Conservation (phyloP, 1,140 invertebrate genomes). For the Cecropterus lyciades region DNA sequence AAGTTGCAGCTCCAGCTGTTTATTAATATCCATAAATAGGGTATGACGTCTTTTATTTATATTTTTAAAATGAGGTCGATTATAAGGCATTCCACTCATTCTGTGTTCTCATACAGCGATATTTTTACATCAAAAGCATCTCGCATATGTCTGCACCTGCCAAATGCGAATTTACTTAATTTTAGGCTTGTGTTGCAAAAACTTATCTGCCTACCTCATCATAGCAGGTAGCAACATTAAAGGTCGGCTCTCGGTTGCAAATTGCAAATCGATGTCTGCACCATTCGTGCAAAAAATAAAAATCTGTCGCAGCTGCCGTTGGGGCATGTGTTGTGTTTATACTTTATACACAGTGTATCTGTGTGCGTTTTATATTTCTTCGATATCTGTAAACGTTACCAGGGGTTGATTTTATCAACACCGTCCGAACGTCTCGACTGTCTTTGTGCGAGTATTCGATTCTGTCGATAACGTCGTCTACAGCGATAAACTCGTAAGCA, state of each 20-base stretch:
- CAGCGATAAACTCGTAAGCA: not conserved
- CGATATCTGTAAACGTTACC: slow-evolving; percentile 5
- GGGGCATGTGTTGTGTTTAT: slow-evolving; percentile 31
- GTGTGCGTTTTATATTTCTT: slow-evolving; percentile 7
- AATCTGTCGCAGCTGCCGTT: slow-evolving; percentile 63
- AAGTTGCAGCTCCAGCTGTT: too few relatives aligned
- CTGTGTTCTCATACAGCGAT: too few relatives aligned
- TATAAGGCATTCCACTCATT: too few relatives aligned
- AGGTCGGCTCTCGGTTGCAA: slow-evolving; percentile 55
- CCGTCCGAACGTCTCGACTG: not conserved
- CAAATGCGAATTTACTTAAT: slow-evolving; percentile 21
- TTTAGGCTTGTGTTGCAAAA: slow-evolving; percentile 27
- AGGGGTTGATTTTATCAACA: slow-evolving; percentile 8
- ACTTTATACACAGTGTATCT: not conserved
- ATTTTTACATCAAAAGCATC: not conserved
- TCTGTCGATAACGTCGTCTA: not conserved
- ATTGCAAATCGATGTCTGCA: slow-evolving; percentile 68
- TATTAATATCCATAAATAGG: too few relatives aligned
- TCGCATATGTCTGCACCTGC: slow-evolving; percentile 16
- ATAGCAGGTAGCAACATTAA: slow-evolving; percentile 59
- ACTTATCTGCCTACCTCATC: slow-evolving; percentile 23
- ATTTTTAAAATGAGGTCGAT: too few relatives aligned
- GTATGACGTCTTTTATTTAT: too few relatives aligned
- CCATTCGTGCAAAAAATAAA: slow-evolving; percentile 64
- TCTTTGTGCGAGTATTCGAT: not conserved